Conservation (phyloP, 30 jellyfish, hydroid and myxozoan species). For the Mastigias papua region DNA sequence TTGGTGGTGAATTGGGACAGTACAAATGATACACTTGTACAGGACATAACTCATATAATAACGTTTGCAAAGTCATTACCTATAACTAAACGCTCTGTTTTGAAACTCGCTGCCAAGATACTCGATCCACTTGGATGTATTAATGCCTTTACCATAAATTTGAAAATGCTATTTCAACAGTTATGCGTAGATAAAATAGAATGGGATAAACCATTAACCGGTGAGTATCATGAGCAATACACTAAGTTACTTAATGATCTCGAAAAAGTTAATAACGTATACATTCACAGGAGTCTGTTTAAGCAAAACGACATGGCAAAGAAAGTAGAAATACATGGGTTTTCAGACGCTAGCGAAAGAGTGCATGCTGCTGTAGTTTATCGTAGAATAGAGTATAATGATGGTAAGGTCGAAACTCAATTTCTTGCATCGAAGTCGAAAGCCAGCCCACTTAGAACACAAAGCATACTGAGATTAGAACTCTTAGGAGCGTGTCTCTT, state of each 20-base stretch:
- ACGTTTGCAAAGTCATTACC: slow-evolving; percentile 56
- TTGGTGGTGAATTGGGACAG: slow-evolving; percentile 60
- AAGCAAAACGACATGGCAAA: slow-evolving; percentile 5
- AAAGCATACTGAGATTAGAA: slow-evolving; percentile 78
- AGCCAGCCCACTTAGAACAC: slow-evolving; percentile 68
- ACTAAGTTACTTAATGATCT: slow-evolving; percentile 19
- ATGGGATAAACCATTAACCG: slow-evolving; percentile 64
- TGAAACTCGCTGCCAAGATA: slow-evolving; percentile 74
- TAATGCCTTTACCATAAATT: slow-evolving; percentile 42
- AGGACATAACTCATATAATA: slow-evolving; percentile 35
- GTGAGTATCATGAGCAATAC: slow-evolving; percentile 19
- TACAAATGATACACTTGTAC: slow-evolving; percentile 39
- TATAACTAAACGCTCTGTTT: slow-evolving; percentile 59
- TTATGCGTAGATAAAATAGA: slow-evolving; percentile 66
- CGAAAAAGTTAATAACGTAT: background rate
- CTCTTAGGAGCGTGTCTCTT: slow-evolving; percentile 74
- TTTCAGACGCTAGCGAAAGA: slow-evolving; percentile 77
- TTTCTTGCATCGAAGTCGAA: slow-evolving; percentile 79
- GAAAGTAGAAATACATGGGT: slow-evolving; percentile 67
- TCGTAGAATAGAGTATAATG: slow-evolving; percentile 44
- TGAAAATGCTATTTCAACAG: slow-evolving; percentile 62
- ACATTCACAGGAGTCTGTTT: slow-evolving; percentile 43
- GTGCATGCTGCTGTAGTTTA: slow-evolving; percentile 79
- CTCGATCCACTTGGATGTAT: slow-evolving; percentile 86
- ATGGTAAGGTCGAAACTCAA: slow-evolving; percentile 55